Conservation (phyloP, 2,888 invertebrate genomes). For the Smittia aterrima region DNA sequence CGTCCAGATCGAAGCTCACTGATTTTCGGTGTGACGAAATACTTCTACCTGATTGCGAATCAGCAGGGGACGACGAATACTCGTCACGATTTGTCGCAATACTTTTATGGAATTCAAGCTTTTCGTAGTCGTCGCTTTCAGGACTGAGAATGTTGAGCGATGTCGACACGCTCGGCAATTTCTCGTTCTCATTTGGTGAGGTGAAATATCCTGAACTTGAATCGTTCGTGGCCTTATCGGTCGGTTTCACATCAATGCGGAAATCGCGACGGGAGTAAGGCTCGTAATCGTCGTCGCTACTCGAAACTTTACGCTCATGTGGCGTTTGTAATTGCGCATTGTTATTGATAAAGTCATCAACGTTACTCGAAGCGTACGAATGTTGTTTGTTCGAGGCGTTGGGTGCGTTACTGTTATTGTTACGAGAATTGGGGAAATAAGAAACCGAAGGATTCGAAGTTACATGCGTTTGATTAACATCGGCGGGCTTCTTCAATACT, state of each 20-base stretch:
- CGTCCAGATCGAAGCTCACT: slow-evolving; percentile 54
- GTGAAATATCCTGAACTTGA: slow-evolving; percentile 32
- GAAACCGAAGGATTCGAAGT: background rate
- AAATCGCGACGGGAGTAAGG: slow-evolving; percentile 37
- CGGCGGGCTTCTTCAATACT: background rate
- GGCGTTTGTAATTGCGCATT: background rate
- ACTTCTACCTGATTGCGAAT: slow-evolving; percentile 22
- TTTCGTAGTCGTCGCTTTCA: slow-evolving; percentile 32
- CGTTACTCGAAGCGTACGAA: slow-evolving; percentile 14
- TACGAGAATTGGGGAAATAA: background rate
- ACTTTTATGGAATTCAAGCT: slow-evolving; percentile 4
- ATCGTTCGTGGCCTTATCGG: slow-evolving; percentile 14
- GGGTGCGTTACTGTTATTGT: background rate
- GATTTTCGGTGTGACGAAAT: slow-evolving; percentile 48
- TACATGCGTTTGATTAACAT: slow-evolving; percentile 7
- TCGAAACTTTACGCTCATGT: background rate
- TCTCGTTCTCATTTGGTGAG: slow-evolving; percentile 35
- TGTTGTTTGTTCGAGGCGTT: background rate
- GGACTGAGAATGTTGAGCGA: slow-evolving; percentile 5
- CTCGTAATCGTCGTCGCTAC: slow-evolving; percentile 29
- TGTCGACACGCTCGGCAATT: background rate
- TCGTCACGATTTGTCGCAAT: slow-evolving; percentile 9
- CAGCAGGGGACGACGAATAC: slow-evolving; percentile 28
- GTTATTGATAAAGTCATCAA: slow-evolving; percentile 34
- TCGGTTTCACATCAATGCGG: slow-evolving; percentile 17